These are phyloP conservation scores for Paratrypauchen microcephalus DNA, from an alignment of 2,797 vertebrate genomes.

Conservation along the genomic window DNA sequence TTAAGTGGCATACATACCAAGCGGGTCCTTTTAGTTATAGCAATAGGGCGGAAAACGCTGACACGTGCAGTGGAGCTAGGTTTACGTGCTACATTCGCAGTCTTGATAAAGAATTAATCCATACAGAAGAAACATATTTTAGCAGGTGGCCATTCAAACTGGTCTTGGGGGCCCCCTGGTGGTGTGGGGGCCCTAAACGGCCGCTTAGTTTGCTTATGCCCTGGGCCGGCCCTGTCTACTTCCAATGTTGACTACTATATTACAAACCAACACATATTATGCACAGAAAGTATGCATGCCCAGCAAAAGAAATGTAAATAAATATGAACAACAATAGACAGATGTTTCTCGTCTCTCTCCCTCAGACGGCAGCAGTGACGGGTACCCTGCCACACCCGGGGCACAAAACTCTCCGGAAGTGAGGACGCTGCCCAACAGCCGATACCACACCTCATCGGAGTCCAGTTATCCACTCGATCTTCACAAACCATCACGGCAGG, in stretches of 20 bases:
- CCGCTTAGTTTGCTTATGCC: too few relatives aligned
- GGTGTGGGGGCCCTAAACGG: too few relatives aligned
- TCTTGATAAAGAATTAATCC: too few relatives aligned
- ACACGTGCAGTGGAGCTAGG: too few relatives aligned
- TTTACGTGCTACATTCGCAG: too few relatives aligned
- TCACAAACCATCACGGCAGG: constrained; percentile 93
- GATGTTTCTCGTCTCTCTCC: constrained; percentile 20
- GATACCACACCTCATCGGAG: constrained; percentile 90
- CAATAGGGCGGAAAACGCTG: too few relatives aligned
- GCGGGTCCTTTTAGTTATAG: too few relatives aligned
- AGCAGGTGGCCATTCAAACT: too few relatives aligned
- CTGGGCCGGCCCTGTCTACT: too few relatives aligned
- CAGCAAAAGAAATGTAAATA: constrained; percentile 33
- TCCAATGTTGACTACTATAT: constrained; percentile 1
- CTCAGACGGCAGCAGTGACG: constrained; percentile 95
- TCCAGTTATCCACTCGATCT: constrained; percentile 94
- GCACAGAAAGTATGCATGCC: constrained; percentile 35
- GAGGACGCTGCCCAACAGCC: constrained; percentile 84
- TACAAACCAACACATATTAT: background rate
- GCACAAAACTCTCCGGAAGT: constrained; percentile 97
- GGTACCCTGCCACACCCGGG: constrained; percentile 91
- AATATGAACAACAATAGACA: constrained; percentile 24
- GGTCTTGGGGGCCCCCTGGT: too few relatives aligned
- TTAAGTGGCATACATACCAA: too few relatives aligned
- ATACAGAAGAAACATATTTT: too few relatives aligned